Conservation (phyloP, 2,888 invertebrate species). For the Dasypolia templi region DNA sequence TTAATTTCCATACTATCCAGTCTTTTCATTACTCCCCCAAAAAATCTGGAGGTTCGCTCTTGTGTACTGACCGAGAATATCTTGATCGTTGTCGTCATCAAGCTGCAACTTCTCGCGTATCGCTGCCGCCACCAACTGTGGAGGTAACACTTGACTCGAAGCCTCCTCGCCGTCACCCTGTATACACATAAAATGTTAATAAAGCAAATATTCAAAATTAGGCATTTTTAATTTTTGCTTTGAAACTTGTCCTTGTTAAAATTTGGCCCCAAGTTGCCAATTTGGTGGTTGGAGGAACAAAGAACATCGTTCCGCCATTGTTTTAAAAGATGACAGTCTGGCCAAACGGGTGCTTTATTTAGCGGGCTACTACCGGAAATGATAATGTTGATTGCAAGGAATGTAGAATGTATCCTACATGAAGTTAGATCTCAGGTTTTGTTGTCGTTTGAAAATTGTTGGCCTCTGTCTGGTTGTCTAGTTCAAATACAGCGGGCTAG, state of each 20-base stretch:
- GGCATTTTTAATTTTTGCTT: not conserved
- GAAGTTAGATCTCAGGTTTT: no score
- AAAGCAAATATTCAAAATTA: not conserved
- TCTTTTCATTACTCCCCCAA: not conserved
- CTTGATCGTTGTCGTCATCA: slow-evolving; percentile 95
- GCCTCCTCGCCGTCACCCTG: slow-evolving; percentile 86
- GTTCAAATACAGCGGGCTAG: not conserved
- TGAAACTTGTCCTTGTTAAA: no score
- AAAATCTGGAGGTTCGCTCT: not conserved
- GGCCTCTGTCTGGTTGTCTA: not conserved
- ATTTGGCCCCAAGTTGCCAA: not conserved
- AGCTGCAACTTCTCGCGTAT: slow-evolving; percentile 94
- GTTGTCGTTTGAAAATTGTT: not conserved
- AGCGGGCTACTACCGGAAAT: not conserved
- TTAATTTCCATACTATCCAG: not conserved
- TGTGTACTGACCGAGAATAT: slow-evolving; percentile 91
- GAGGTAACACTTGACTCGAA: slow-evolving; percentile 84
- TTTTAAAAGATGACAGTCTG: not conserved
- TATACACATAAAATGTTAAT: not conserved
- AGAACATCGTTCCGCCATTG: no score
- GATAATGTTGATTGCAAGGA: not conserved
- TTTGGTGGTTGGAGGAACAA: not conserved
- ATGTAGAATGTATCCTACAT: not conserved
- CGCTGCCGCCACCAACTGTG: slow-evolving; percentile 92
- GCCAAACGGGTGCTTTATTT: not conserved